Percentiles rank a stretch among this genome's conserved stretches.
These are phyloP conservation scores for Coremacera marginata DNA, from an alignment of 2,888 invertebrate genomes.

Conservation along the genomic window DNA sequence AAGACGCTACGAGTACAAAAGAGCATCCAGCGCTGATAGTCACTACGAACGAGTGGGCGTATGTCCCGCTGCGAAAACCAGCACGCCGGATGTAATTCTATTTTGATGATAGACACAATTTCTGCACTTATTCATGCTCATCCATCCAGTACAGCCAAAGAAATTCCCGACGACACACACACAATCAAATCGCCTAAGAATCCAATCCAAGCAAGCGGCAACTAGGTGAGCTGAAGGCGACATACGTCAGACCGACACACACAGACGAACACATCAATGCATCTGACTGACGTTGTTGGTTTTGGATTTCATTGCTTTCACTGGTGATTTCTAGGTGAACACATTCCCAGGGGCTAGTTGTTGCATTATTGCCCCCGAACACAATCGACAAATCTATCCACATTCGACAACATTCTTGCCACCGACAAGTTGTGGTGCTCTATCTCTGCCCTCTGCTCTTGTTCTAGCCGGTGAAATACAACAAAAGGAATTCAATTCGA, in stretches of 20 bases:
- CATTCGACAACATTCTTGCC: background rate
- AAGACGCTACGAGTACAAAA: background rate
- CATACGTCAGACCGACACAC: background rate
- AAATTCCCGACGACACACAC: slow-evolving; percentile 33
- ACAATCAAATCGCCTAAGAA: slow-evolving; percentile 28
- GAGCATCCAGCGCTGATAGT: background rate
- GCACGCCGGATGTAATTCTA: slow-evolving; percentile 29
- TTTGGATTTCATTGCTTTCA: background rate
- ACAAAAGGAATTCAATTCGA: slow-evolving; percentile 14
- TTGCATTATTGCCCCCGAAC: slow-evolving; percentile 7
- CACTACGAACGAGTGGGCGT: background rate
- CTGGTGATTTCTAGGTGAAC: background rate
- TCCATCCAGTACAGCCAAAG: slow-evolving; percentile 1
- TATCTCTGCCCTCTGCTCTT: background rate
- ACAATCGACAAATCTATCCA: slow-evolving; percentile 5
- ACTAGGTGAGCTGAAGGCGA: slow-evolving; percentile 14
- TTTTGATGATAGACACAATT: slow-evolving; percentile 49
- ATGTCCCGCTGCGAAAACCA: background rate
- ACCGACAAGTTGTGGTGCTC: no score
- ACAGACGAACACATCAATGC: slow-evolving; percentile 1
- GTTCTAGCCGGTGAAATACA: background rate
- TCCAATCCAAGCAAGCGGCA: background rate
- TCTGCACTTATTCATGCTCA: slow-evolving; percentile 25
- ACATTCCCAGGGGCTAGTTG: background rate
- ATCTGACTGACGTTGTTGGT: background rate